Evolutionary conservation across 2,888 invertebrate genomes (phyloP), one percentile per base, ranked within the genome.

Genomic region (Salticus scenicus): DNA sequence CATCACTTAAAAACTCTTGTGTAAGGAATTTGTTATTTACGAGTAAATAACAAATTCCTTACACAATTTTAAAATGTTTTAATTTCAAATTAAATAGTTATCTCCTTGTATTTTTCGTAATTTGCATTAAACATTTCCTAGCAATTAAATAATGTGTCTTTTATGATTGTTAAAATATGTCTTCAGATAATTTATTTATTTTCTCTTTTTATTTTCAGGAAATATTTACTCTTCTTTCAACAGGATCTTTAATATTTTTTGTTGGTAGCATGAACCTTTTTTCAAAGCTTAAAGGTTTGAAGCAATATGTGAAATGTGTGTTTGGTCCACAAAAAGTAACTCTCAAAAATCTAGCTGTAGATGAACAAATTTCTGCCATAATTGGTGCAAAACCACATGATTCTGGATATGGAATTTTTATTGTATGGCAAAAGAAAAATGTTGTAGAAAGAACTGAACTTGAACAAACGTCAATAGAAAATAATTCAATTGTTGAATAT

Each of bases 341-440:
- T 20, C 10, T 33, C 7, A n/a, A 31, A n/a, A 28, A 67, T 67
- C 20, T 67, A 20, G n/a, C 67, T 7, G 17, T 20, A n/a, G 14
- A 67, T 67, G 67, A n/a, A 20, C 5, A 8, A 0, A n/a, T 67
- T 20, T 8, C 24, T 8, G n/a, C 31, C 7, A n/a, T 37, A n/a
- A 24, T 67, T 20, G 27, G 67, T n/a, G 1, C 12, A 33, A 33
- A 37, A 20, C 67, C 67, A 20, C 10, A 4, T 14, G 10, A n/a
- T 12, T n/a, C 17, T 20, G 67, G 67, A 1, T 28, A 33, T n/a
- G 67, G 12, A 14, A 7, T 20, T 33, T 67, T 67, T 33, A n/a
- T 37, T 8, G 31, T 67, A 67, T 67, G 33, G 67, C n/a, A 67
- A 37, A 67, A 57, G 24, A 57, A 33, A 27, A 33, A 31, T 67